Evolutionary conservation across 2,888 invertebrate species (phyloP).

Genomic region (Leistus spinibarbis): DNA sequence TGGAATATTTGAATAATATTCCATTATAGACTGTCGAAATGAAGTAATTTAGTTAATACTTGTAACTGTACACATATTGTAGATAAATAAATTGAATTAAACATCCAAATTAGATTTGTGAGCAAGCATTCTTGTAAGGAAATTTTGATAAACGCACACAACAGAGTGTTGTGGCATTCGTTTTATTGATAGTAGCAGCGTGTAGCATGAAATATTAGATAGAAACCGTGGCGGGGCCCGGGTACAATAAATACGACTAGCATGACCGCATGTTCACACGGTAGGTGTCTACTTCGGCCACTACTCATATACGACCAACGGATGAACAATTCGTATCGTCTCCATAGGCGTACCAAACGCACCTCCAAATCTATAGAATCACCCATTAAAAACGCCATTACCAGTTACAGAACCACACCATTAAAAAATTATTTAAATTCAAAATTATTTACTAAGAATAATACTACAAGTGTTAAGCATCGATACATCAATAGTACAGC

Average conservation of each 20-base stretch:
- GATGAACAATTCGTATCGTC: neutral
- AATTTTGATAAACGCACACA: neutral
- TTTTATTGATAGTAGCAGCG: neutral
- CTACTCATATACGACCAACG: constrained; percentile 13
- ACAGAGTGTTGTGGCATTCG: neutral
- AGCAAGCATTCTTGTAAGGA: no score
- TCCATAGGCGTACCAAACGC: neutral
- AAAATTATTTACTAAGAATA: no score
- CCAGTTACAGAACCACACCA: neutral
- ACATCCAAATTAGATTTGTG: no score
- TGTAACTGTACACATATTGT: no score
- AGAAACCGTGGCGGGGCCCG: constrained; percentile 16
- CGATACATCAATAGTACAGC: no score
- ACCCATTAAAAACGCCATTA: neutral
- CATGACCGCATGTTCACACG: constrained; percentile 33
- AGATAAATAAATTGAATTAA: no score
- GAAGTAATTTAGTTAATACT: no score
- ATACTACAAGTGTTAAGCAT: no score
- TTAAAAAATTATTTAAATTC: no score
- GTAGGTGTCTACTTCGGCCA: constrained; percentile 27
- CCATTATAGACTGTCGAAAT: no score
- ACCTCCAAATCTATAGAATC: neutral
- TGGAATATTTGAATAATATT: no score
- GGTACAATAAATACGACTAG: constrained; percentile 12
- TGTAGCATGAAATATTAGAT: constrained; percentile 27